A percentile compares a stretch with the other conserved stretches of the same genome.
These are phyloP conservation scores for Meandrusa payeni DNA, from an alignment of 2,888 invertebrate species.

Conservation along the genomic window DNA sequence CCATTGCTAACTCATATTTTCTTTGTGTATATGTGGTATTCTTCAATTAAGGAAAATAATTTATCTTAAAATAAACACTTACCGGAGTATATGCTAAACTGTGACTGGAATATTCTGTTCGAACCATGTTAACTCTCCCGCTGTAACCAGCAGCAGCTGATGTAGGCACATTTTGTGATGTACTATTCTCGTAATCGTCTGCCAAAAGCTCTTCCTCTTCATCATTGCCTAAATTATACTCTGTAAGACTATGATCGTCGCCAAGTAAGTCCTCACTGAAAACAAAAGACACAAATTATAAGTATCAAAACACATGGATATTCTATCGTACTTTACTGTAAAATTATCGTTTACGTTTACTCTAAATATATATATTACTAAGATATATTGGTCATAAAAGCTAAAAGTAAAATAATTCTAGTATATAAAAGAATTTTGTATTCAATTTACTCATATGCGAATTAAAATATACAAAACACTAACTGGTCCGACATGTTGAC, in stretches of 20 bases:
- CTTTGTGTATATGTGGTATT: too few species aligned
- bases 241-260: slow-evolving; percentile 72
- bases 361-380: slow-evolving; percentile 24
- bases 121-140: slow-evolving; percentile 45
- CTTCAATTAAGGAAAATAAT: too few species aligned
- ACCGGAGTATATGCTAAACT: slow-evolving; percentile 54
- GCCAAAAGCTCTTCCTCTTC: slow-evolving; percentile 74
- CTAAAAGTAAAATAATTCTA: background rate
- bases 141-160: slow-evolving; percentile 45
- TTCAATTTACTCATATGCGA: too few species aligned
- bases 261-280: slow-evolving; percentile 74
- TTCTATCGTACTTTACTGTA: background rate
- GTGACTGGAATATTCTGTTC: slow-evolving; percentile 50
- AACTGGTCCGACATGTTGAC: slow-evolving; percentile 78
- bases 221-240: slow-evolving; percentile 75
- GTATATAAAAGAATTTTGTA: too few species aligned
- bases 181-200: slow-evolving; percentile 64
- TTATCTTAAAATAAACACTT: too few species aligned
- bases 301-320: slow-evolving; percentile 22
- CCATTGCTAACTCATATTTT: too few species aligned
- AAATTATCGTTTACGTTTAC: background rate
- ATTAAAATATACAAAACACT: slow-evolving; percentile 39
- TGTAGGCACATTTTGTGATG: slow-evolving; percentile 63
- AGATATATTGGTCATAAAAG: background rate
- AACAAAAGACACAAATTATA: slow-evolving; percentile 35